A percentile compares a stretch with the other conserved stretches of the same genome.
Evolutionary conservation across 2,797 vertebrate species (phyloP).

Genomic region (Acanthiza pusilla): DNA sequence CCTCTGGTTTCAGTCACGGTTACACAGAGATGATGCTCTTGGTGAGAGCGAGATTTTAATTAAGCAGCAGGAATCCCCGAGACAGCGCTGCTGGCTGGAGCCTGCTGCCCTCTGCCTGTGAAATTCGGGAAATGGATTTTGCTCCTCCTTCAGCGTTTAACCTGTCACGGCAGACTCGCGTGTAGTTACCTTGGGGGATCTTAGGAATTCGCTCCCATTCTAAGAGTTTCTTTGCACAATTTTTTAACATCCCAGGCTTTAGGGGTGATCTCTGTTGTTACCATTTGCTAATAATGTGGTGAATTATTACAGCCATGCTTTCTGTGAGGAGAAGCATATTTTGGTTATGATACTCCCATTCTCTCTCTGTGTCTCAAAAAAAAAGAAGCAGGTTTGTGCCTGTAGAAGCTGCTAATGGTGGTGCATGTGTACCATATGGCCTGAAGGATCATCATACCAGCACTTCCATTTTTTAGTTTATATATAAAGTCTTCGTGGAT

Average conservation of each 20-base stretch:
- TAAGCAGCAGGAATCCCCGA: background rate
- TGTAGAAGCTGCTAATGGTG: background rate
- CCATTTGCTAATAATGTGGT: background rate
- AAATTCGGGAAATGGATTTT: slow-evolving; percentile 30
- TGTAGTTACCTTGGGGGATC: background rate
- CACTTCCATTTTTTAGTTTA: background rate
- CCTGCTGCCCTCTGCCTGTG: slow-evolving; percentile 76
- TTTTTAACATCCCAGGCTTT: background rate
- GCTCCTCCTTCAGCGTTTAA: background rate
- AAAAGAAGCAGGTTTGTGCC: background rate
- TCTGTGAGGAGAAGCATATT: background rate
- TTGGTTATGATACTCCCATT: background rate
- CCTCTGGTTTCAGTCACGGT: background rate
- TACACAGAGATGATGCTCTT: background rate
- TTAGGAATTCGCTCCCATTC: background rate
- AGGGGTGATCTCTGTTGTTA: background rate
- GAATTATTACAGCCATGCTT: background rate
- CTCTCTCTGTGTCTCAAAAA: background rate
- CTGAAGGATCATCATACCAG: background rate
- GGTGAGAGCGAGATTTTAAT: background rate
- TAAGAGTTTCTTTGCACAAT: background rate
- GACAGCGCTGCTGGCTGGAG: slow-evolving; percentile 37
- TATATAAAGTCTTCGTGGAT: background rate
- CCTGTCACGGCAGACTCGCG: background rate
- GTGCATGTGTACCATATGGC: background rate